A percentile compares a stretch with the other conserved stretches of the same genome.
Conservation (phyloP, 1,140 invertebrate species). For the Zaprionus capensis region DNA sequence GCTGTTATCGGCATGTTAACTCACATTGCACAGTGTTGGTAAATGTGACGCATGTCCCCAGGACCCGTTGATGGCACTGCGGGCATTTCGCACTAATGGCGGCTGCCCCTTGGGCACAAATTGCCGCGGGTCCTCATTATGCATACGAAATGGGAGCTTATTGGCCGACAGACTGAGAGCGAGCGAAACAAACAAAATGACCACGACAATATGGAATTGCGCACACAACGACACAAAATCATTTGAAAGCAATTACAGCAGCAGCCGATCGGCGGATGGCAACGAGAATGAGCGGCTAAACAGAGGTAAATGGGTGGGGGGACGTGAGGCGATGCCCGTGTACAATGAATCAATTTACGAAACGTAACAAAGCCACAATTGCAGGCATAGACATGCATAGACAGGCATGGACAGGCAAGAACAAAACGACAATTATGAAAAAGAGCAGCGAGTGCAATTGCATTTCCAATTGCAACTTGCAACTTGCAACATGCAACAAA, state of each 20-base stretch:
- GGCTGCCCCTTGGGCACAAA: conserved; percentile 55
- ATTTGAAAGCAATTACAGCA: conserved; percentile 80
- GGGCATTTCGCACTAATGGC: conserved; percentile 69
- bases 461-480: conserved; percentile 64
- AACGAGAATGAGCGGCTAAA: neutral
- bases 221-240: conserved; percentile 78
- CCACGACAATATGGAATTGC: conserved; percentile 72
- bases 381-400: conserved; percentile 49
- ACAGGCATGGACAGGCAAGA: conserved; percentile 29
- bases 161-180: conserved; percentile 40
- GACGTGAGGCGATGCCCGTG: conserved; percentile 59
- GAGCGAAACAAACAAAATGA: conserved; percentile 46
- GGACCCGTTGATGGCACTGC: conserved; percentile 3
- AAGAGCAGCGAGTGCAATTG: conserved; percentile 76
- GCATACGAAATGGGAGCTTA: conserved; percentile 76
- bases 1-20: conserved; percentile 6
- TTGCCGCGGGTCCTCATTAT: conserved; percentile 75
- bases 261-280: conserved; percentile 25
- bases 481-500: conserved; percentile 9
- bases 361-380: conserved; percentile 81
- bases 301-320: neutral
- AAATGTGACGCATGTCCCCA: conserved; percentile 1
- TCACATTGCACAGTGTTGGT: neutral
- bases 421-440: conserved; percentile 56
- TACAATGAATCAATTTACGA: conserved; percentile 82